Evolutionary conservation across 2,113 vertebrate genomes (phyloP).

Genomic region (Laterallus jamaicensis): DNA sequence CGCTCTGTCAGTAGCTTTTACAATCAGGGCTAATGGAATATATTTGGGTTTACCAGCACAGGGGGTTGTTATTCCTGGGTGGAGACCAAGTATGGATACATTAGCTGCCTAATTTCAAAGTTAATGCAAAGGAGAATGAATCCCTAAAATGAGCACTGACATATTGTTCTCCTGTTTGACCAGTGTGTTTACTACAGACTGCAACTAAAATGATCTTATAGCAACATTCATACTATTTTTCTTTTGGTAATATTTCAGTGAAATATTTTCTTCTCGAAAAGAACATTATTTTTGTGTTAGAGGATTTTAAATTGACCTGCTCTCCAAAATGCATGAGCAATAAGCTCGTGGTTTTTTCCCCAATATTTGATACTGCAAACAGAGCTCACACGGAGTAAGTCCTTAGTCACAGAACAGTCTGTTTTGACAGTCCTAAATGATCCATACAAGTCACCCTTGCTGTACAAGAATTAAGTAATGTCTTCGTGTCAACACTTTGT

Average conservation of each 20-base stretch:
- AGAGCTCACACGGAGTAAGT: slow-evolving; percentile 8
- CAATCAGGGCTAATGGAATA: background rate
- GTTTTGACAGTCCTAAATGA: slow-evolving; percentile 61
- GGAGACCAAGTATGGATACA: background rate
- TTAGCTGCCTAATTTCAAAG: background rate
- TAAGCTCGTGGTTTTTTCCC: background rate
- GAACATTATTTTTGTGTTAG: background rate
- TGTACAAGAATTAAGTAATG: slow-evolving; percentile 53
- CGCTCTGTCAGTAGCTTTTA: background rate
- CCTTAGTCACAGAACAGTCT: slow-evolving; percentile 24
- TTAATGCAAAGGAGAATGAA: background rate
- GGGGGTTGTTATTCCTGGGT: background rate
- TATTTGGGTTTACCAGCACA: background rate
- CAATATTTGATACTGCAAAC: background rate
- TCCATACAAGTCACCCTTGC: slow-evolving; percentile 50
- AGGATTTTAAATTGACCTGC: background rate
- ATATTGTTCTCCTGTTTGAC: background rate
- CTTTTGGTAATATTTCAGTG: background rate
- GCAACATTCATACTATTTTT: background rate
- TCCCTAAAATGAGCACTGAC: background rate
- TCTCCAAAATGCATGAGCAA: background rate
- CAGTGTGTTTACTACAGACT: background rate
- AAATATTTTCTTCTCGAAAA: background rate
- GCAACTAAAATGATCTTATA: background rate
- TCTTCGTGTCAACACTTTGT: slow-evolving; percentile 48